These are phyloP conservation scores for Peromyscus attwateri DNA, from an alignment of 2,797 vertebrate genomes.

Conservation along the genomic window DNA sequence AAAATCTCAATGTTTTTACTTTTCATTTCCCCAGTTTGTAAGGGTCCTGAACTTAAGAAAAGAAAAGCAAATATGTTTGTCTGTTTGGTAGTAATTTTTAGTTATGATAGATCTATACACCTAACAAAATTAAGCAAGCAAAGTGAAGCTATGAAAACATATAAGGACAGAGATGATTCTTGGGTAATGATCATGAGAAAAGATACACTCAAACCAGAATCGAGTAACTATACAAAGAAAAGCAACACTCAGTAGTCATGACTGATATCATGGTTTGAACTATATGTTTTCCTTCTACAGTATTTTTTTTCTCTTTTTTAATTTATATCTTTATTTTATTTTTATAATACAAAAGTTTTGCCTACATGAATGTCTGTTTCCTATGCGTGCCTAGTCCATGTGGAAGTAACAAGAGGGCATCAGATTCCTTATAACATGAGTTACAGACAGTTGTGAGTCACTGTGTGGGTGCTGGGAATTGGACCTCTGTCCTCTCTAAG, in stretches of 20 bases:
- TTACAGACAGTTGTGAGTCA: not conserved
- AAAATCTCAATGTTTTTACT: not conserved
- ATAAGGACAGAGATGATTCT: not conserved
- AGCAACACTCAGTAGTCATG: not conserved
- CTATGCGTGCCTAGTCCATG: not conserved
- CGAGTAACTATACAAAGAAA: not conserved
- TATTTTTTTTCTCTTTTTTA: not conserved
- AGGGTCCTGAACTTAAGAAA: not conserved
- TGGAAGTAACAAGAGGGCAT: not conserved
- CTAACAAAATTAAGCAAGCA: constrained; percentile 32
- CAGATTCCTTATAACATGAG: too few species aligned
- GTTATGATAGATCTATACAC: not conserved
- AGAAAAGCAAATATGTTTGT: not conserved
- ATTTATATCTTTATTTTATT: not conserved
- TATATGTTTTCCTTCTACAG: not conserved
- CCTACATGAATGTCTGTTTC: not conserved
- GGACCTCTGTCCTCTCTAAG: not conserved
- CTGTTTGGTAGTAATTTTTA: not conserved
- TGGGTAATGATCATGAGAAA: not conserved
- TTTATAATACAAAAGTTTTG: not conserved
- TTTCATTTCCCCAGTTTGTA: not conserved
- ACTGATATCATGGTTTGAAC: constrained; percentile 36
- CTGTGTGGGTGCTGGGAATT: not conserved
- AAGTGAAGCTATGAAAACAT: constrained; percentile 25
- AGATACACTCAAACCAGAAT: not conserved